Evolutionary conservation across 2,888 invertebrate genomes (phyloP), one percentile per base, ranked within the genome.

Genomic region (Chesias legatella): DNA sequence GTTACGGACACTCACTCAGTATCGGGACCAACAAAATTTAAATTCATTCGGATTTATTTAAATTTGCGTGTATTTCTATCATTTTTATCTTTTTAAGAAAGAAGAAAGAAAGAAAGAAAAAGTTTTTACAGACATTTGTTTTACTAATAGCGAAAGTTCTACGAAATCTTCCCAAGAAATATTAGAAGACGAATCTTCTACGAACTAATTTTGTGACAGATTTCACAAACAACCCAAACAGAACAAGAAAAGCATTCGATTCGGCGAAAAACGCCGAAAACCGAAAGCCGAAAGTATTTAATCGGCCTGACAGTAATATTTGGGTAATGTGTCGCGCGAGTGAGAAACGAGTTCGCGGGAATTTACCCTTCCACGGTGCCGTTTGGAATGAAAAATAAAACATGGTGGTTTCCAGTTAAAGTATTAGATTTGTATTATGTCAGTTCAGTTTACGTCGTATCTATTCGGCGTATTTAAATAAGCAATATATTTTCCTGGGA

Each of bases 281-380:
- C 32, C 5, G 27, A 32, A 27, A 24, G n/a, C 13, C 5, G 13
- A 17, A 2, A 22, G 34, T 13, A 21, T 35, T 35, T 35, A 31
- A 35, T 42, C 35, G 32, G 23, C 3, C 26, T 42, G 41, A 42
- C 35, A 42, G 31, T 35, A 45, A 50, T 43, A 50, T 34, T 32
- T 37, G 17, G 10, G 51, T 36, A 40, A 42, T 46, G 34, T 42
- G 43, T 45, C 49, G 34, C 36, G 35, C 17, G 31, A 30, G 43
- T 74, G 76, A 76, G 67, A 73, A 71, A 73, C 67, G 58, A 58
- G 58, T 67, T 74, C 65, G 60, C 65, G 57, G 60, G 75, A 76
- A 76, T 74, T 66, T 58, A 53, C 42, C 48, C 60, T 48, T n/a
- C n/a, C 28, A 23, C 1, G 34, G 27, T 21, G 27, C 32, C 43